phyloP scores from a whole-genome alignment of 2,113 vertebrate genomes.

The Tachysurus vachellii region DNA sequence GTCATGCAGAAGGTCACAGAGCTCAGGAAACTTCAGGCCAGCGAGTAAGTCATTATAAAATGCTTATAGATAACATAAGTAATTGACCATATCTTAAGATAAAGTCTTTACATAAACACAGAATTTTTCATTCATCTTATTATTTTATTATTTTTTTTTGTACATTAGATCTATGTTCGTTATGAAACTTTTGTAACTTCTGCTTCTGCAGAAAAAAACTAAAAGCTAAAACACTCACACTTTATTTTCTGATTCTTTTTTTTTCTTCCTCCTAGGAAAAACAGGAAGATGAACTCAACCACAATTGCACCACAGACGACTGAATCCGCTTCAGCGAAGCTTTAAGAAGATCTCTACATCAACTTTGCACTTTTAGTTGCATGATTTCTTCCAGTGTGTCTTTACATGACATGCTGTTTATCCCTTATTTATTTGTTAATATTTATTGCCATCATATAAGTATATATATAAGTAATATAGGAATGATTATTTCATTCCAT shows the following conservation, averaged over 20 bases:
- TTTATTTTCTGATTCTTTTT: not conserved
- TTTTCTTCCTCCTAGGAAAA: not conserved
- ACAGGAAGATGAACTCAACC: slow-evolving; percentile 2
- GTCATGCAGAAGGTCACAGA: slow-evolving; percentile 43
- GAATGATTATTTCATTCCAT: not conserved
- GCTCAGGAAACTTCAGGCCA: slow-evolving; percentile 1
- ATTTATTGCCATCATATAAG: not conserved
- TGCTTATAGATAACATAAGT: not conserved
- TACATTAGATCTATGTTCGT: not conserved
- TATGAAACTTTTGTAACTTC: not conserved
- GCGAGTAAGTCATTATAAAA: not conserved
- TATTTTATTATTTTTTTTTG: no score
- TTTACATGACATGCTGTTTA: not conserved
- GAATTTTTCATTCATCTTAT: not conserved
- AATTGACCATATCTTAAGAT: not conserved
- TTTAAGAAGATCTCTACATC: not conserved
- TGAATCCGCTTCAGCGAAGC: not conserved
- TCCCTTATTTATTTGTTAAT: slow-evolving; percentile 15
- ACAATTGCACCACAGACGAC: not conserved
- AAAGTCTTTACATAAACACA: not conserved
- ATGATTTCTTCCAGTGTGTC: not conserved
- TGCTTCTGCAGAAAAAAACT: not conserved
- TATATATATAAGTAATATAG: not conserved
- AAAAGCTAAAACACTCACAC: not conserved
- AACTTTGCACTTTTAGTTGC: not conserved